Evolutionary conservation across 2,888 invertebrate species (phyloP).

Genomic region (Anarsia innoxiella): DNA sequence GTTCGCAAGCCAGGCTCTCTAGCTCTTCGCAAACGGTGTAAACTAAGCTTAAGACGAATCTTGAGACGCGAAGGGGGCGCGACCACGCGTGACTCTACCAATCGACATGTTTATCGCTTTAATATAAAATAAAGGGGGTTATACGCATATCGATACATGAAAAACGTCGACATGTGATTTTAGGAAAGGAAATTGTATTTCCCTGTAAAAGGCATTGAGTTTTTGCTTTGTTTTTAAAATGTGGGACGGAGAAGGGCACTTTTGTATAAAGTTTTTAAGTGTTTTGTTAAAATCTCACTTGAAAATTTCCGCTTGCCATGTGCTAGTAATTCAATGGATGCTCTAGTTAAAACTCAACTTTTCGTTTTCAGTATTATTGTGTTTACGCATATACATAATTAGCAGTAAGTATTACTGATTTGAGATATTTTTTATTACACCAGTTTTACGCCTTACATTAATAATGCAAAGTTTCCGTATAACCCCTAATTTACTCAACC

Average conservation of each 20-base stretch:
- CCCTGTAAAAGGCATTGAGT: constrained; percentile 8
- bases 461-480: too few relatives aligned
- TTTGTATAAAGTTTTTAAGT: neutral
- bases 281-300: neutral
- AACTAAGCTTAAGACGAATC: too few relatives aligned
- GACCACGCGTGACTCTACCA: constrained; percentile 63
- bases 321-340: neutral
- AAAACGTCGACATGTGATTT: constrained; percentile 51
- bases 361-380: neutral
- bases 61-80: too few relatives aligned
- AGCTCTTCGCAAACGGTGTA: too few relatives aligned
- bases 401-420: neutral
- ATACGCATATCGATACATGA: constrained; percentile 61
- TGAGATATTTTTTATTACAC: neutral
- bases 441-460: too few relatives aligned
- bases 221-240: constrained; percentile 1
- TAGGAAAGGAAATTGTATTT: constrained; percentile 59
- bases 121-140: constrained; percentile 72
- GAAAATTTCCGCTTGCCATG: neutral
- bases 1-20: too few relatives aligned
- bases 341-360: neutral
- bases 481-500: neutral
- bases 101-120: constrained; percentile 76
- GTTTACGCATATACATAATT: neutral
- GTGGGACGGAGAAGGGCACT: neutral